Evolutionary conservation across 2,113 vertebrate species (phyloP).

Genomic region (Hippopotamus amphibius): DNA sequence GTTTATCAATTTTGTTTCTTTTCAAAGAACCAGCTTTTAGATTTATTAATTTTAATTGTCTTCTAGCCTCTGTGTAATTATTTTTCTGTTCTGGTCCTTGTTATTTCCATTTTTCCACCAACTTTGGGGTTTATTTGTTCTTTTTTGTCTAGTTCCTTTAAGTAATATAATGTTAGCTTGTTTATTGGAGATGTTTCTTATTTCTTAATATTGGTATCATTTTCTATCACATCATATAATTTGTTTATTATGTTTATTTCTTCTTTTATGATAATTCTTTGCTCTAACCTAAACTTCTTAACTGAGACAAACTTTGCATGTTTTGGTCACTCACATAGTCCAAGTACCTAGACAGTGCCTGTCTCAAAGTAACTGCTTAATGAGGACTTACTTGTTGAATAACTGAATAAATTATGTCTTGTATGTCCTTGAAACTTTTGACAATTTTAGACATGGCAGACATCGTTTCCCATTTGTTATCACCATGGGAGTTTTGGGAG

Average conservation of each 20-base stretch:
- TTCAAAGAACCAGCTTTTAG: neutral
- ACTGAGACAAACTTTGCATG: neutral
- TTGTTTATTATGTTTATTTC: neutral
- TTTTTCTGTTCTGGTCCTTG: neutral
- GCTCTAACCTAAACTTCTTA: neutral
- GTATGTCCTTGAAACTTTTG: neutral
- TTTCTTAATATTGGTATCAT: neutral
- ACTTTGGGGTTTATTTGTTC: neutral
- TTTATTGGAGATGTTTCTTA: neutral
- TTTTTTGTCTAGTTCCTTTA: neutral
- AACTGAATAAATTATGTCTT: neutral
- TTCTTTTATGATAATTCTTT: neutral
- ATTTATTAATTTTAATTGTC: neutral
- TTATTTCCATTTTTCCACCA: neutral
- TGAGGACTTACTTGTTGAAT: neutral
- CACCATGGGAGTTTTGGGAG: neutral
- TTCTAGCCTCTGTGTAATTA: neutral
- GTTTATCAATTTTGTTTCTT: neutral
- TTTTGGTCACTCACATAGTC: neutral
- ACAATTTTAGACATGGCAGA: neutral
- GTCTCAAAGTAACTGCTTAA: neutral
- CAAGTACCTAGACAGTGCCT: neutral
- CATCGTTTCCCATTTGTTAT: neutral
- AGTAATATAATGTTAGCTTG: neutral
- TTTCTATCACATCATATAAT: neutral